Evolutionary conservation across 2,888 invertebrate genomes (phyloP), one percentile per base, ranked within the genome.

Genomic region (Yponomeuta evonymella): DNA sequence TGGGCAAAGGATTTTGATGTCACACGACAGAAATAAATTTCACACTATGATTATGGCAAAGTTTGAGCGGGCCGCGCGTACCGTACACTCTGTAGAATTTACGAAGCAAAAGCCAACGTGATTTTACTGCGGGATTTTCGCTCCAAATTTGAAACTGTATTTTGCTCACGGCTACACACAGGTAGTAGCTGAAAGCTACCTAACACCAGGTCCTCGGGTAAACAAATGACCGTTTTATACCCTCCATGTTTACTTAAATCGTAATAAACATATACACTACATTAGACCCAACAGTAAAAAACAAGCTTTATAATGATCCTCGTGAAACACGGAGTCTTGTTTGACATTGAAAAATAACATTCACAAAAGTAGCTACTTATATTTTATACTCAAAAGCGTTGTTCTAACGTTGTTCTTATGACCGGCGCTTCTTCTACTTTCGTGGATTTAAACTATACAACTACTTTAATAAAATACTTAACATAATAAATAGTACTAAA

Each of bases 21-120:
- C 51, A 58, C 51, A 15, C 51, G 51, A 15, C 51, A 58, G 15
- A 58, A 58, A 9, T 58, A 58, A 58, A 58, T 58, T 58, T 58
- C 51, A 58, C 51, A 58, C 51, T 58, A 58, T 58, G 51, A 58
- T 58, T 58, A 58, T 58, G 51, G 51, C 15, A 58, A 58, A 58
- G 51, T 58, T 58, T 58, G 51, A 58, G 51, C 51, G 51, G 12
- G 51, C 51, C 51, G 12, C 51, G 51, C 12, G 51, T 58, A 58
- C 51, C 43, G 43, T 43, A 51, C 15, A 12, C 51, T 51, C 51
- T 58, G 6, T 58, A 58, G 51, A 58, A 58, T 58, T 15, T 12
- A 58, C 51, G 51, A 15, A 58, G 51, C 51, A 58, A 58, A 58
- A 58, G 51, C 51, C 15, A 58, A 58, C 51, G 51, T 58, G 12